Conservation (phyloP, 2,888 invertebrate genomes). For the Vanessa cardui region DNA sequence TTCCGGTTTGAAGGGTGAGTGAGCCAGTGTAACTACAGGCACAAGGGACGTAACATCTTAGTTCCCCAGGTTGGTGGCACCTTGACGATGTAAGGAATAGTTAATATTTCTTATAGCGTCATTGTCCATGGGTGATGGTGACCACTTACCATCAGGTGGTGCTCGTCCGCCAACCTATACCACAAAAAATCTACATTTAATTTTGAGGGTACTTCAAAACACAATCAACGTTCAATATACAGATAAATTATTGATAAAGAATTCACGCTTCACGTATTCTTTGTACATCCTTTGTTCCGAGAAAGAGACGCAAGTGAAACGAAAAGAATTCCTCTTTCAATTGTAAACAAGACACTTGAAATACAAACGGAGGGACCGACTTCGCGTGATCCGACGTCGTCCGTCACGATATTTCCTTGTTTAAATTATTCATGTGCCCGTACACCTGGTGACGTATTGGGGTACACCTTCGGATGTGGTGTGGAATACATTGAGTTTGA, state of each 20-base stretch:
- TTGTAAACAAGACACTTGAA: constrained; percentile 16
- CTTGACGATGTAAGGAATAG: no score
- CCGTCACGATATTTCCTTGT: constrained; percentile 24
- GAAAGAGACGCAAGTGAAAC: background rate
- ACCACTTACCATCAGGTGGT: no score
- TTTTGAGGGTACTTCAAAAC: no score
- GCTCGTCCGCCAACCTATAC: no score
- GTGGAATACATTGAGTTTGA: constrained; percentile 14
- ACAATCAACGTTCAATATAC: no score
- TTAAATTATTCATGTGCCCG: constrained; percentile 21
- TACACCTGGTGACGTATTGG: constrained; percentile 27
- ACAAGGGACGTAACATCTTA: no score
- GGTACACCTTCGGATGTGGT: constrained; percentile 9
- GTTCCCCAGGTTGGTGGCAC: no score
- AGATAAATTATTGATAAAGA: background rate
- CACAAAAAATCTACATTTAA: no score
- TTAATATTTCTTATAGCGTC: no score
- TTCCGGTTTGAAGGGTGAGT: no score
- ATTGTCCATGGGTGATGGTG: no score
- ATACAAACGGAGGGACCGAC: constrained; percentile 14
- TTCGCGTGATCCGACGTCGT: constrained; percentile 10
- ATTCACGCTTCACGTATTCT: background rate
- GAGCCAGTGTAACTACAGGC: no score
- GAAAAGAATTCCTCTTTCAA: constrained; percentile 10
- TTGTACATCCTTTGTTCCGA: background rate